phyloP scores from a whole-genome alignment of 2,113 vertebrate species.

The Centrocercus urophasianus region DNA sequence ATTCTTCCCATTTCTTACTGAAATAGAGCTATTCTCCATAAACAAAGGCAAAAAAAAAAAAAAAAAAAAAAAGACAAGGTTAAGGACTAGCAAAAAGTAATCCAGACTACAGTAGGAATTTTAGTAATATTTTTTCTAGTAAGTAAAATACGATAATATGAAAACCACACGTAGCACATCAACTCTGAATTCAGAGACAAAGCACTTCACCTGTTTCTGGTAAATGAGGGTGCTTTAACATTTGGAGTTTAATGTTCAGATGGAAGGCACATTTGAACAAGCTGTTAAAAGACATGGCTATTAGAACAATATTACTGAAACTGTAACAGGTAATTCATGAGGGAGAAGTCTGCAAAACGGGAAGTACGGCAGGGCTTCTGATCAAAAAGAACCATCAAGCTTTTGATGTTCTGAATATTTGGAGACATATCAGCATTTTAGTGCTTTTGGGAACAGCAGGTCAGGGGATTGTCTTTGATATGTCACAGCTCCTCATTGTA shows the following conservation, averaged over 20 bases:
- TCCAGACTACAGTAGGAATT: not conserved
- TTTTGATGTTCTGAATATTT: not conserved
- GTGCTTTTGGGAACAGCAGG: not conserved
- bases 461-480: not conserved
- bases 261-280: not conserved
- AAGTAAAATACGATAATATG: not conserved
- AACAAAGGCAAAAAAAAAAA: too few relatives aligned
- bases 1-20: not conserved
- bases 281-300: not conserved
- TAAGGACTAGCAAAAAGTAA: not conserved
- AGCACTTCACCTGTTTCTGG: not conserved
- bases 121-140: not conserved
- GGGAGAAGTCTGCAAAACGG: not conserved
- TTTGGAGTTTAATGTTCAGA: not conserved
- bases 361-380: not conserved
- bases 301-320: not conserved
- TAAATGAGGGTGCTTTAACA: not conserved
- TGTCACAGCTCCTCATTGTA: not conserved
- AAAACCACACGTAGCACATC: not conserved
- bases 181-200: not conserved
- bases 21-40: not conserved
- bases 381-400: not conserved
- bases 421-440: not conserved
- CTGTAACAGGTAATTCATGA: not conserved
- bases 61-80: not conserved